These are phyloP conservation scores for Leucophenga varia DNA, from an alignment of 1,140 invertebrate genomes.

Conservation along the genomic window DNA sequence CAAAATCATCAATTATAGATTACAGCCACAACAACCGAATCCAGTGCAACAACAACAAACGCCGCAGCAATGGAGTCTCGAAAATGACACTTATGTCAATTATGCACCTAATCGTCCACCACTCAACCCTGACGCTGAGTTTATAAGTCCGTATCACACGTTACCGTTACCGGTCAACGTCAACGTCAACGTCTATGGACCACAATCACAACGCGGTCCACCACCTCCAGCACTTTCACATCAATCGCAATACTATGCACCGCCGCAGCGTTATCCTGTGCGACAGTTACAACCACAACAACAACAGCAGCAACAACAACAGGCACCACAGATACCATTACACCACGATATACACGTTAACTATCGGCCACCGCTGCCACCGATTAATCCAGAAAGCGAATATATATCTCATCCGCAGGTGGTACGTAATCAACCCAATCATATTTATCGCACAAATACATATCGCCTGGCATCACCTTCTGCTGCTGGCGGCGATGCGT, in stretches of 20 bases:
- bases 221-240: constrained; percentile 36
- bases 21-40: constrained; percentile 38
- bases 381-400: constrained; percentile 61
- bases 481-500: neutral
- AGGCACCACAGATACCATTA: constrained; percentile 47
- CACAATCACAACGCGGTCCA: constrained; percentile 30
- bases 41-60: constrained; percentile 53
- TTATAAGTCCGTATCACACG: constrained; percentile 55
- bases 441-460: constrained; percentile 1
- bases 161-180: too few species aligned
- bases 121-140: constrained; percentile 70
- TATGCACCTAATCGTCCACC: constrained; percentile 62
- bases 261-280: constrained; percentile 16
- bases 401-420: constrained; percentile 18
- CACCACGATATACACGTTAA: constrained; percentile 59
- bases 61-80: constrained; percentile 56
- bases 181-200: constrained; percentile 16
- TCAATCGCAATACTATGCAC: constrained; percentile 43
- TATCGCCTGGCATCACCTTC: constrained; percentile 1
- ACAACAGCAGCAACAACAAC: constrained; percentile 32
- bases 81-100: constrained; percentile 66
- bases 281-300: constrained; percentile 37
- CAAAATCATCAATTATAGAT: constrained; percentile 20
- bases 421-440: constrained; percentile 11
- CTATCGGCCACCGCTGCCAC: constrained; percentile 58